Evolutionary conservation across 1,140 invertebrate species (phyloP).

Genomic region (Achatina immaculata): DNA sequence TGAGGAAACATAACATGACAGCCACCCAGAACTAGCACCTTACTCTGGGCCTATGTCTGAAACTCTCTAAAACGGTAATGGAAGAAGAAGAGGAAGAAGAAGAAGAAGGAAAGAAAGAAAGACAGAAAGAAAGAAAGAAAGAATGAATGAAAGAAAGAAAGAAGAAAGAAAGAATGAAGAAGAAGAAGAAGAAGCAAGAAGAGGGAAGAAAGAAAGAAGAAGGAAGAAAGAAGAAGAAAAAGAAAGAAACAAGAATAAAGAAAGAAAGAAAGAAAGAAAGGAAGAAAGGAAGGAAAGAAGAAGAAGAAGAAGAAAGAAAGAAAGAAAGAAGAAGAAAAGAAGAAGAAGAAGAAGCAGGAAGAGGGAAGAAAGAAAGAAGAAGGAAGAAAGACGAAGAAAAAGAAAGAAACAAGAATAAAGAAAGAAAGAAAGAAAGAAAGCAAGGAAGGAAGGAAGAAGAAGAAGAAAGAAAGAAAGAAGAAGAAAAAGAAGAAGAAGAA

Average conservation of each 20-base stretch:
- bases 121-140: no score
- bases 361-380: slow-evolving; percentile 24
- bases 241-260: neutral
- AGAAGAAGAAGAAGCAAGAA: no score
- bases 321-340: neutral
- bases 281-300: neutral
- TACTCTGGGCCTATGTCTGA: no score
- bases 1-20: no score
- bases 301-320: neutral
- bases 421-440: neutral
- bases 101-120: no score
- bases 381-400: neutral
- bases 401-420: slow-evolving; percentile 12
- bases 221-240: neutral
- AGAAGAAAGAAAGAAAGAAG: slow-evolving; percentile 6
- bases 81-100: no score
- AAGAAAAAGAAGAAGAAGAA: slow-evolving; percentile 2
- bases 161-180: no score
- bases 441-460: slow-evolving; percentile 8
- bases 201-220: neutral
- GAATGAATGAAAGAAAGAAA: no score
- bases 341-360: slow-evolving; percentile 2
- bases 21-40: no score
- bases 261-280: neutral
- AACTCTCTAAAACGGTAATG: no score